Evolutionary conservation across 64 coral and sea anemone species (phyloP).

Genomic region (Actinia equina): DNA sequence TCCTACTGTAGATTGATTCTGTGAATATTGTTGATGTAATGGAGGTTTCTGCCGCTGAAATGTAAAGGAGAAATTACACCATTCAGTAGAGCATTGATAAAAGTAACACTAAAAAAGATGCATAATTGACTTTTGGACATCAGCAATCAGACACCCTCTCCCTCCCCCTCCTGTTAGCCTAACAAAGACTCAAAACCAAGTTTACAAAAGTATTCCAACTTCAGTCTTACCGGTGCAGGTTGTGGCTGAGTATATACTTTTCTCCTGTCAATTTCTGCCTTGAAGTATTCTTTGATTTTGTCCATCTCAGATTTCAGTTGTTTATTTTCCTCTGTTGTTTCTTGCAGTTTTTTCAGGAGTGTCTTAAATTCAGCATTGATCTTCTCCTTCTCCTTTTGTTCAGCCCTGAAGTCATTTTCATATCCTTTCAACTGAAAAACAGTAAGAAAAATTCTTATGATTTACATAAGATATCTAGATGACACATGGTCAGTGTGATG

Average conservation of each 20-base stretch:
- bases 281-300: constrained; percentile 17
- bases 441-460: neutral
- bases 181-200: too few relatives aligned
- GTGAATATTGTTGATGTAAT: neutral
- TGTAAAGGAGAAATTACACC: neutral
- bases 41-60: neutral
- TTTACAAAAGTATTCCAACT: neutral
- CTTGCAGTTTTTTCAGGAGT: constrained; percentile 3
- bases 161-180: too few relatives aligned
- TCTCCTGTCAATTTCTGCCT: constrained; percentile 19
- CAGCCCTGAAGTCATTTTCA: constrained; percentile 61
- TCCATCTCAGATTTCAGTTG: constrained; percentile 44
- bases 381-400: constrained; percentile 45
- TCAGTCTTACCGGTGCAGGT: neutral
- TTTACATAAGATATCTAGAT: too few relatives aligned
- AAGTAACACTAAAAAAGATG: neutral
- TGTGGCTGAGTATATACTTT: neutral
- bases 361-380: neutral
- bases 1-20: neutral
- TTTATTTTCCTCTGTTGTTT: constrained; percentile 33
- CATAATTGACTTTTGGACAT: too few relatives aligned
- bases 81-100: neutral
- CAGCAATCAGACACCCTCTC: too few relatives aligned
- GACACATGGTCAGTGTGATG: too few relatives aligned
- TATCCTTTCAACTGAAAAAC: constrained; percentile 13